Evolutionary conservation across 2,113 vertebrate genomes (phyloP).

Genomic region (Xiphias gladius): DNA sequence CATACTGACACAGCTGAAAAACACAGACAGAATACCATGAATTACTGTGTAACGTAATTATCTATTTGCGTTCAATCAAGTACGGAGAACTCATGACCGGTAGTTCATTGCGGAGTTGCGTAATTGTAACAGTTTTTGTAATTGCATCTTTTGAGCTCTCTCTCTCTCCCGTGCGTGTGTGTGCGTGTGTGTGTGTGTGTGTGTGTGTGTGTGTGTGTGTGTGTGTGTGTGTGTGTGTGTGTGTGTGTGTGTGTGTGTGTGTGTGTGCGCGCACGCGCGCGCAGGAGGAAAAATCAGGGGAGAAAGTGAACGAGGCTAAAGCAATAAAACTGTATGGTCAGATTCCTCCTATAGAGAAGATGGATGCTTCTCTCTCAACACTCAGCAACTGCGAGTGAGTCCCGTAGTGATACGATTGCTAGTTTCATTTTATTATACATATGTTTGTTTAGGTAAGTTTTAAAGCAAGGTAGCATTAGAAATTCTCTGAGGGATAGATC

Average conservation of each 20-base stretch:
- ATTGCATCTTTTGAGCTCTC: not conserved
- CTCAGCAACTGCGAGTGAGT: conserved; percentile 96
- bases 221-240: not conserved
- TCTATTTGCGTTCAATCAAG: not conserved
- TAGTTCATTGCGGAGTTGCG: not conserved
- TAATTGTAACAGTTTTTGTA: not conserved
- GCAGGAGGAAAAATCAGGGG: conserved; percentile 92
- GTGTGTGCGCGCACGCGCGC: not conserved
- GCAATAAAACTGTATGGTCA: conserved; percentile 94
- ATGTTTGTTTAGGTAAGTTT: not conserved
- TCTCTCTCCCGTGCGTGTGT: not conserved
- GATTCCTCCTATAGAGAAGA: conserved; percentile 94
- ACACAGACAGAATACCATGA: accelerated
- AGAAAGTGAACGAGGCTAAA: conserved; percentile 90
- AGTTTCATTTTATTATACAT: not conserved
- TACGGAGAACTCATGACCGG: not conserved
- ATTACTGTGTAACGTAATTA: not conserved
- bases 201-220: conserved; percentile 1
- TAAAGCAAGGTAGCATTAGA: not conserved
- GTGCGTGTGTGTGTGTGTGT: not conserved
- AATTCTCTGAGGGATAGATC: not conserved
- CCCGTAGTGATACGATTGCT: not conserved
- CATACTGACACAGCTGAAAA: not conserved
- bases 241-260: conserved; percentile 1
- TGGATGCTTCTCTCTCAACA: conserved; percentile 92